Base-by-base conservation (phyloP, 2,797 vertebrate species). In the Bradypodion pumilum region DNA sequence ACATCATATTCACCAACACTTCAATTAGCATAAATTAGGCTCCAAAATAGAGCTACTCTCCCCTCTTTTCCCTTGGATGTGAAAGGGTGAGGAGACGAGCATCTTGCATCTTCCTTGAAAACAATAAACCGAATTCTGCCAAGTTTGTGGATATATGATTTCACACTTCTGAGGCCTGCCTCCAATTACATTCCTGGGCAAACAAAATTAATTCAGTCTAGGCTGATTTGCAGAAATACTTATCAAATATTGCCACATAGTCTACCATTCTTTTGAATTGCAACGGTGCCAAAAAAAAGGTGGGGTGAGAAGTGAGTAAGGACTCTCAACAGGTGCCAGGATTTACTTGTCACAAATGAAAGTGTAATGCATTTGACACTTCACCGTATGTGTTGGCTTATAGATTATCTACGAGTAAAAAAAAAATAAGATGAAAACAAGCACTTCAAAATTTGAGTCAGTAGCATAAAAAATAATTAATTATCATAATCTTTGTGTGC, bases 121-220 rank as follows among this genome's bases (percentile, higher is more conserved):
- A 8, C 86, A 86, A 82, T 86, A 90, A 86, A 85, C 83, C 87
- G 85, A 90, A 84, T 85, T 60, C 89, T 87, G 86, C 85, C 29
- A 91, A 89, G 80, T 90, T 88, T 85, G 83, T 79, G 63, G n/a
- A 78, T 7, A 72, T 40, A 0, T 66, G 91, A 91, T 88, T 89
- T 93, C 88, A 83, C 84, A 87, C 56, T 77, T 76, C 80, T 86
- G 85, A 87, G 60, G 10, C 78, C 25, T 25, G 29, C 89, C 86
- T 90, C 29, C 63, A 63, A 44, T 89, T 69, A 49, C 81, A 40
- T 90, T 86, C 10, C 21, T 37, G 80, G 78, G 60, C 91, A 90
- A 91, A 88, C 42, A 86, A 90, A 90, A 78, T 81, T 52, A 19
- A 94, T 94, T 91, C 86, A 91, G 90, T 89, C 87, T 84, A 73